These are phyloP conservation scores for Aurelia coerulea DNA, from an alignment of 30 jellyfish, hydroid and myxozoan species.

Conservation along the genomic window DNA sequence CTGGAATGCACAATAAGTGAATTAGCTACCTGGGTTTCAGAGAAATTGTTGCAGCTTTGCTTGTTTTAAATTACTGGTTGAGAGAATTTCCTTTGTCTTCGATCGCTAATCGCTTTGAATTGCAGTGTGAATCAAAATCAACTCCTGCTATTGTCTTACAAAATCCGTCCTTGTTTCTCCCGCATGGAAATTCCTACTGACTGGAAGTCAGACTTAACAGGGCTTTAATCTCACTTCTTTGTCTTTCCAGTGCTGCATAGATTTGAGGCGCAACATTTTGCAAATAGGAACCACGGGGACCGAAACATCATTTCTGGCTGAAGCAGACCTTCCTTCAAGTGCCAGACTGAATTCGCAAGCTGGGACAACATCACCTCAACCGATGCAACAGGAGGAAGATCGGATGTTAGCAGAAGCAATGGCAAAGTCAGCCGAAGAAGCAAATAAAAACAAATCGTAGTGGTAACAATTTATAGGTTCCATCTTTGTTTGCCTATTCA, in stretches of 20 bases:
- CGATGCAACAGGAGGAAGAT: slow-evolving; percentile 94
- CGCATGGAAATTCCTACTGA: no score
- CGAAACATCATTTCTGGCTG: slow-evolving; percentile 87
- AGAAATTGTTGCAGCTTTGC: no score
- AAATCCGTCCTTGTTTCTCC: no score
- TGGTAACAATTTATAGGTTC: neutral
- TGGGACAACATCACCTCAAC: slow-evolving; percentile 16
- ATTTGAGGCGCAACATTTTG: slow-evolving; percentile 74
- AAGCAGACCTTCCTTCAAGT: slow-evolving; percentile 94
- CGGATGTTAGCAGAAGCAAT: slow-evolving; percentile 93
- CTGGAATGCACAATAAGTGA: no score
- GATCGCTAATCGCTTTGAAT: no score
- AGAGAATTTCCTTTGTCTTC: no score
- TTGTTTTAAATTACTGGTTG: no score
- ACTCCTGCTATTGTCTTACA: no score
- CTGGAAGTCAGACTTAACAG: no score
- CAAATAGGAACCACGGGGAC: slow-evolving; percentile 94
- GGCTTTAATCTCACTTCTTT: neutral
- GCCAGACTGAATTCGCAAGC: slow-evolving; percentile 87
- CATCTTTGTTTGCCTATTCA: no score
- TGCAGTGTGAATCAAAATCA: no score
- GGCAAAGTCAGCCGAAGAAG: slow-evolving; percentile 76
- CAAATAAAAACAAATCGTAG: slow-evolving; percentile 21
- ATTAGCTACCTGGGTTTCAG: no score
- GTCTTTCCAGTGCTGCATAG: slow-evolving; percentile 93